phyloP scores from a whole-genome alignment of 2,888 invertebrate genomes.

The Drosophila nr. fundita region DNA sequence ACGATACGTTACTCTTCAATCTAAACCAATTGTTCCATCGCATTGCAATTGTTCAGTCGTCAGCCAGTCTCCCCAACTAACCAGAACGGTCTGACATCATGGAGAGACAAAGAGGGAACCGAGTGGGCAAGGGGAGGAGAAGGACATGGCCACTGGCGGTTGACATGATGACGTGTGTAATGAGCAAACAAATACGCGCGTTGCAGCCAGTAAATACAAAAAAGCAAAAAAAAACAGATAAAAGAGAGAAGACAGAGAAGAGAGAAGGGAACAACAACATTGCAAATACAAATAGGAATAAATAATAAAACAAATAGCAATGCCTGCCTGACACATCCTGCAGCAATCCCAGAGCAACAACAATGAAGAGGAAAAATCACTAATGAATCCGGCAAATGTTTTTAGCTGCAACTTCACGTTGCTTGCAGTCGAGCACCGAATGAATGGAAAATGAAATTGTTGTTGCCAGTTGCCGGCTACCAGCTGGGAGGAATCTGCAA shows the following conservation, averaged over 20 bases:
- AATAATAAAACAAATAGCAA: slow-evolving; percentile 69
- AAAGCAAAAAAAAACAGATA: not conserved
- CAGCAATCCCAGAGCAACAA: slow-evolving; percentile 52
- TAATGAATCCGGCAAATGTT: slow-evolving; percentile 73
- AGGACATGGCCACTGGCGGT: slow-evolving; percentile 67
- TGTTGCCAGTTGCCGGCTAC: slow-evolving; percentile 47
- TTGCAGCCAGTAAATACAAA: slow-evolving; percentile 36
- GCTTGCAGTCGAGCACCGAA: slow-evolving; percentile 40
- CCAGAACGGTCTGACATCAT: slow-evolving; percentile 43
- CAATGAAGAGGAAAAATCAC: slow-evolving; percentile 57
- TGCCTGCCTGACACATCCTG: slow-evolving; percentile 66
- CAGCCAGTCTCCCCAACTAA: slow-evolving; percentile 24
- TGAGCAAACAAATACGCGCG: slow-evolving; percentile 75
- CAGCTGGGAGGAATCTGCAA: not conserved
- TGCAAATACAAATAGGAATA: slow-evolving; percentile 60
- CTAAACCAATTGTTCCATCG: slow-evolving; percentile 60
- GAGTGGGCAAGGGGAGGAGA: slow-evolving; percentile 1
- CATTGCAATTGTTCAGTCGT: slow-evolving; percentile 52
- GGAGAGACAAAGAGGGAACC: not conserved
- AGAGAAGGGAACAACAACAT: not conserved
- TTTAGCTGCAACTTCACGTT: slow-evolving; percentile 64
- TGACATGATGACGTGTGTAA: slow-evolving; percentile 79
- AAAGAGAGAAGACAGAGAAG: not conserved
- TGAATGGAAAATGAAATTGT: slow-evolving; percentile 73
- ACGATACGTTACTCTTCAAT: slow-evolving; percentile 58